phyloP scores from a whole-genome alignment of 1,140 invertebrate species.

The Trichomalopsis sarcophagae region DNA sequence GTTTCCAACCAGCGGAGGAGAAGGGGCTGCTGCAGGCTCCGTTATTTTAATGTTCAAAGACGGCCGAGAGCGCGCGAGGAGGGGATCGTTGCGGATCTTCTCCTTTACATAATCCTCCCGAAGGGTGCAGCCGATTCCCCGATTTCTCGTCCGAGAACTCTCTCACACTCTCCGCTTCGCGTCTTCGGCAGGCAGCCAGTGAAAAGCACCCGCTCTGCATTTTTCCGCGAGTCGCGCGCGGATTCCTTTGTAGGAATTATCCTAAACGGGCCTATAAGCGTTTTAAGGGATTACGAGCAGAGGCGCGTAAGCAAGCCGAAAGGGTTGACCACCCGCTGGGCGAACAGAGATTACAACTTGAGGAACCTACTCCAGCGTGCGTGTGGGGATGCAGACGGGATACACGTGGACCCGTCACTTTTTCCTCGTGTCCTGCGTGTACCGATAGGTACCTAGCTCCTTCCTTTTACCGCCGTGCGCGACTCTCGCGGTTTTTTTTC shows the following conservation, averaged over 20 bases:
- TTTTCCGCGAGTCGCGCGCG: conserved; percentile 10
- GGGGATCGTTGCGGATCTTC: conserved; percentile 11
- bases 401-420: conserved; percentile 15
- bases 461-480: too few species aligned
- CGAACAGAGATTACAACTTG: conserved; percentile 39
- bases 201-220: conserved; percentile 25
- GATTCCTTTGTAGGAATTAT: conserved; percentile 19
- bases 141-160: conserved; percentile 23
- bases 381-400: too few species aligned
- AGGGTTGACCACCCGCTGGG: conserved; percentile 68
- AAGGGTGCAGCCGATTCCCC: conserved; percentile 25
- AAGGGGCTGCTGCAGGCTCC: neutral
- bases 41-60: conserved; percentile 52
- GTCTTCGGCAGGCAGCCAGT: neutral
- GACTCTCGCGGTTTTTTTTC: neutral
- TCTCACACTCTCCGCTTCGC: neutral
- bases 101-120: conserved; percentile 52
- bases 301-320: conserved; percentile 64
- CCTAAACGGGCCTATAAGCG: conserved; percentile 64
- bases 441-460: too few species aligned
- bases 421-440: neutral
- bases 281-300: conserved; percentile 66
- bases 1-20: conserved; percentile 1
- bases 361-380: neutral
- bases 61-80: neutral